Conservation (phyloP, 2,113 vertebrate species). For the Salvelinus alpinus region DNA sequence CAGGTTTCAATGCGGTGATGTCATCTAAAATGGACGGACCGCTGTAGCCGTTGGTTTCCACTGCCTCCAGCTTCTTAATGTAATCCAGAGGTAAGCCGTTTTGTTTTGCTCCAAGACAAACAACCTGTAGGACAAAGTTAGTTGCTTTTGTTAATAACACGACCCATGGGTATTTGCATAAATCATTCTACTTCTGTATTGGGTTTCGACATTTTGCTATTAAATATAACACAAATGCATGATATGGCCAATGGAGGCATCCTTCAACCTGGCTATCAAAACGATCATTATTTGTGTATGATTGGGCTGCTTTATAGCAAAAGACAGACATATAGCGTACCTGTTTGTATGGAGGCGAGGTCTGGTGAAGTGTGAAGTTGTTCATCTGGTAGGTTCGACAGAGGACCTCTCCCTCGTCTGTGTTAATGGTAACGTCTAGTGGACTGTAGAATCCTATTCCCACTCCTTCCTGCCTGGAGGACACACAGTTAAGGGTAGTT, state of each 20-base stretch:
- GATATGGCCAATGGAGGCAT: too few relatives aligned
- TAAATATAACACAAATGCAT: too few relatives aligned
- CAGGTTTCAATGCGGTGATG: conserved; percentile 7
- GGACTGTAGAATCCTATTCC: conserved; percentile 71
- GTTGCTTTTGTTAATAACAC: too few relatives aligned
- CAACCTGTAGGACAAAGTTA: conserved; percentile 63
- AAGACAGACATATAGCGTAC: conserved; percentile 46
- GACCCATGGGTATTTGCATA: too few relatives aligned
- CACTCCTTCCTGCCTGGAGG: conserved; percentile 80
- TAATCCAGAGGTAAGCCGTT: conserved; percentile 76
- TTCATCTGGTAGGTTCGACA: conserved; percentile 80
- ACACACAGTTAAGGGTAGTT: not conserved
- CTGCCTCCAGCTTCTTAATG: conserved; percentile 76
- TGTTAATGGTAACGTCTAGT: conserved; percentile 71
- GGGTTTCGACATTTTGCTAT: too few relatives aligned
- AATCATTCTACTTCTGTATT: too few relatives aligned
- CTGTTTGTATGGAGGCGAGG: conserved; percentile 81
- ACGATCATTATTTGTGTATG: too few relatives aligned
- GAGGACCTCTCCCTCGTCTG: conserved; percentile 62
- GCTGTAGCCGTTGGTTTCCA: conserved; percentile 77
- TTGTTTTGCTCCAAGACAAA: conserved; percentile 81
- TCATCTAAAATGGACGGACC: conserved; percentile 48
- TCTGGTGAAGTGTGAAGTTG: conserved; percentile 64
- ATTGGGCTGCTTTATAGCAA: not conserved
- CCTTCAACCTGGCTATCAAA: too few relatives aligned